Base-by-base conservation (phyloP, 1,140 invertebrate genomes). In the Drosophila orena region DNA sequence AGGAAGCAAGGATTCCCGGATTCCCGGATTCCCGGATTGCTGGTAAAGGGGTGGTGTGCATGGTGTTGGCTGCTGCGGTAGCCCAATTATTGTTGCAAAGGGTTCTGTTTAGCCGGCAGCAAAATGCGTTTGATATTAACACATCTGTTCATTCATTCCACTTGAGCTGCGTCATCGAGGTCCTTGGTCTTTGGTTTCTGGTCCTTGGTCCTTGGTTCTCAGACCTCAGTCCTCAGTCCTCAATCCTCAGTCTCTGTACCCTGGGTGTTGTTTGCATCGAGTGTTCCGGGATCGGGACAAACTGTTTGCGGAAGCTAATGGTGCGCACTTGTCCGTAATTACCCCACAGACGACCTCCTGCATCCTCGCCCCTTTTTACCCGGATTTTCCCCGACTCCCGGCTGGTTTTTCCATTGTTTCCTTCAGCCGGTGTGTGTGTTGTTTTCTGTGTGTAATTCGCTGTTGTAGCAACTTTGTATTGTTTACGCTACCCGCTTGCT, bases 71-170 rank as follows among this genome's bases (percentile, higher is more conserved):
- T 79, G 61, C 79, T 80, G 79, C 88, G 83, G 83, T 83, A 91
- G 83, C 89, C 73, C 77, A 78, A 91, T 88, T 83, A 88, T 88
- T 86, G 81, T 69, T 84, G 54, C 78, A 77, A 88, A 88, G 83
- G 83, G 88, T 91, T 84, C 70, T 37, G 50, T 34, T 59, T 59
- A 42, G 71, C 71, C 61, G 22, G 20, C 47, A 40, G 72, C 56
- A 37, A 89, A 90, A 91, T 91, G 84, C 84, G 90, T 89, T 91
- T 90, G 90, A 78, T 86, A 91, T 91, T 91, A 91, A 91, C 90
- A 91, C 90, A 91, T 91, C 90, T 91, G 90, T 91, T 91, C 90
- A 73, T 89, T 91, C 84, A 91, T 91, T 91, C 90, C 90, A 91
- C 89, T 91, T 91, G 84, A 86, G 74, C 86, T 72, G 83, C 68